Base-by-base conservation (phyloP, 1,140 invertebrate species). In the Euglossa dilemma region DNA sequence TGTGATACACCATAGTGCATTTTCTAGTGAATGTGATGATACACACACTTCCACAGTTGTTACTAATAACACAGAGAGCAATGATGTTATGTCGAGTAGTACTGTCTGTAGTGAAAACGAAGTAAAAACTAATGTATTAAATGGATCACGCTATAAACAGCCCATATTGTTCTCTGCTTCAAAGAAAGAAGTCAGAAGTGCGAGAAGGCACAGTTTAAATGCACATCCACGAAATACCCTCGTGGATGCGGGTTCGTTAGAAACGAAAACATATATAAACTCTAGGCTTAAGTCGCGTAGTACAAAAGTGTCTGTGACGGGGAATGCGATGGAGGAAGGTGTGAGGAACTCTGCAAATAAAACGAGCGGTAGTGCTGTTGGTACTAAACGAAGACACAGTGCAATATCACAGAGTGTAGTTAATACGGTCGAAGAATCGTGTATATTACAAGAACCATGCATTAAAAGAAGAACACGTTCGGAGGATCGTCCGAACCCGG, bases 381-480 rank as follows among this genome's bases (percentile, higher is more conserved):
- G 47, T 43, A 78, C 67, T 6, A 92, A 92, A 84, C 85, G 91
- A 12, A 89, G 89, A 69, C 90, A 92, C 23, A 92, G 90, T 81
- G 83, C 92, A 50, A 90, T 90, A 54, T 81, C 90, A 5, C 87
- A 91, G 59, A 63, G 66, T 14, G 80, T 79, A 11, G 72, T 75
- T 23, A 54, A 45, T 43, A 75, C 66, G 43, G 9, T 79, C 7
- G 88, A 90, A 14, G 80, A 86, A 18, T 16, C 71, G 12, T 80
- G 73, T 54, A 54, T 50, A 52, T 71, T 45, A 25, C 86, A 87
- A 16, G 93, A 94, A 36, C 78, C 90, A 0, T 90, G 85, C 16
- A 57, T 86, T 0, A 94, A 93, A 61, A 89, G 92, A 25, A 88
- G 92, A 47, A 94, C 94, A 0, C 89, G 93, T 4, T 94, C 93